phyloP scores from a whole-genome alignment of 2,888 invertebrate species.

The Baronia brevicornis region DNA sequence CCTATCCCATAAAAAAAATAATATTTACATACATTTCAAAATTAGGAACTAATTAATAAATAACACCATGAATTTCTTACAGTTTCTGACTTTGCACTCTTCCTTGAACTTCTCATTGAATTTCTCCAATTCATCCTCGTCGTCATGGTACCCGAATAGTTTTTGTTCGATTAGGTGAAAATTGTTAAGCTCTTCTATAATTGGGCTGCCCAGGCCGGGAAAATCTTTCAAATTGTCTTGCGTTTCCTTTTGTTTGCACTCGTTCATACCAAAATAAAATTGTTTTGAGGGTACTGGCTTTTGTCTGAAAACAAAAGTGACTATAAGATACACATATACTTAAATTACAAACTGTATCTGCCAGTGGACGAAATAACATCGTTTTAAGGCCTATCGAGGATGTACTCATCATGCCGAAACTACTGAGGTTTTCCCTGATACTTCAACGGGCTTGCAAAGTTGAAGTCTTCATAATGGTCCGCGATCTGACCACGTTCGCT shows the following conservation, averaged over 20 bases:
- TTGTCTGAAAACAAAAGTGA: no score
- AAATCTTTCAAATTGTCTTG: conserved; percentile 59
- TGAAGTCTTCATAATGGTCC: no score
- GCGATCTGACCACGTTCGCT: no score
- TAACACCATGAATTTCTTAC: conserved; percentile 36
- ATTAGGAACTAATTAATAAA: not conserved
- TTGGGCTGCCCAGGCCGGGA: conserved; percentile 61
- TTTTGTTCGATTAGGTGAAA: conserved; percentile 65
- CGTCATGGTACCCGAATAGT: conserved; percentile 56
- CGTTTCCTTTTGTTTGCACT: conserved; percentile 50
- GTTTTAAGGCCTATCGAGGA: no score
- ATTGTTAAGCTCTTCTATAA: conserved; percentile 63
- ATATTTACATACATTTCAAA: not conserved
- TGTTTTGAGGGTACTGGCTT: conserved; percentile 58
- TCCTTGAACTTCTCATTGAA: conserved; percentile 57
- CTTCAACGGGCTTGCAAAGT: no score
- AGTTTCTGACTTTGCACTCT: conserved; percentile 51
- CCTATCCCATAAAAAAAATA: no score
- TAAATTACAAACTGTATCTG: no score
- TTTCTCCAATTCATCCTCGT: conserved; percentile 58
- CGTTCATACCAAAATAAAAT: conserved; percentile 89
- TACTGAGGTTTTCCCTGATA: no score
- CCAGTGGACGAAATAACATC: no score
- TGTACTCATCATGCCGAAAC: no score
- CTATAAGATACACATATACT: no score